Base-by-base conservation (phyloP, 2,113 vertebrate species). In the Syngnathus floridae region DNA sequence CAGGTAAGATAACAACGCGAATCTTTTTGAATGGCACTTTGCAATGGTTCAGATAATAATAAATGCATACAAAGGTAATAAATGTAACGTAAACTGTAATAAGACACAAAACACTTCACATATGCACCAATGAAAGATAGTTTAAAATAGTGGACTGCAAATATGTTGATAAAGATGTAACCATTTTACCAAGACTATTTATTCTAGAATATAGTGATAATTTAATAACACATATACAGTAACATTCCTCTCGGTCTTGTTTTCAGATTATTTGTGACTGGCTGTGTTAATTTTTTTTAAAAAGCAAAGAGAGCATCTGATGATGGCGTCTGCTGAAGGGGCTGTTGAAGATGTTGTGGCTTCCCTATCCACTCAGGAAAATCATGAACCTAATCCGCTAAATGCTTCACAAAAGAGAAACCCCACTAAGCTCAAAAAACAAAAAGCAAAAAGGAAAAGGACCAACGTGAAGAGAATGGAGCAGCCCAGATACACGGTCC, bases 371-470 rank as follows among this genome's bases (percentile, higher is more conserved):
- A 58, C 1, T 46, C 65, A 31, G 35, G 49, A 13, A 59, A 21
- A 37, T 65, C 66, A 54, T 8, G 70, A 52, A 54, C 17, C 78
- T 13, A 65, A 57, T 62, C 38, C 74, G 21, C 62, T 62, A 41
- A 87, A 78, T 40, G 16, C 17, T 0, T 60, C 49, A 43, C 36
- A 71, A 16, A 90, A 90, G 79, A 88, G 84, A 58, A 77, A 76
- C 1, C 13, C 71, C 13, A 46, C 3, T 26, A 12, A 66, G 7
- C 13, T 31, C 4, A 43, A 12, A 59, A 65, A 71, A 43, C 71
- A 22, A 3, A 86, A 84, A 71, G 35, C 52, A 36, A 90, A 87
- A 72, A 90, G 86, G 2, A 87, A 82, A 65, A 88, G 72, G 57
- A 31, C 70, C 5, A 40, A 60, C 19, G 17, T 65, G 12, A 70